Evolutionary conservation across 2,113 vertebrate species (phyloP), one percentile per base, ranked within the genome.

Genomic region (Dromas ardeola): DNA sequence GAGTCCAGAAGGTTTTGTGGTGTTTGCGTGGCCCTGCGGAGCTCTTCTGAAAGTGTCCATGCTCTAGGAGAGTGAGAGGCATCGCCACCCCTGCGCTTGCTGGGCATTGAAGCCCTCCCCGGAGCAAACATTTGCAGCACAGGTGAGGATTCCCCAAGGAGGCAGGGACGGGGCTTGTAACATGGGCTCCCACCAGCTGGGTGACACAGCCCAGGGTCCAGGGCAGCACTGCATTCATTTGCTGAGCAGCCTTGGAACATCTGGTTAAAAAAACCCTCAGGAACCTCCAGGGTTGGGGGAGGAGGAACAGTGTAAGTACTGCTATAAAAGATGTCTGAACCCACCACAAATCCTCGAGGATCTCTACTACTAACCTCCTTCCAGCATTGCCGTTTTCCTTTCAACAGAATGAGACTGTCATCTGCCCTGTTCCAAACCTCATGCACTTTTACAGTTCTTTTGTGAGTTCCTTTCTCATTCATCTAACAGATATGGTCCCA

Each of bases 251-350:
- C 32, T 56, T 82, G 79, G 21, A 91, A 13, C 15, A 65, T 25
- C 36, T 65, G 45, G 36, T 61, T 38, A 82, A 70, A 58, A 78
- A 77, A 43, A 1, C 1, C 22, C 56, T 49, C 1, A 2, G 55
- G 50, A 77, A 50, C 6, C 21, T 27, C 3, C 3, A 0, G 1
- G 5, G 3, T 0, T 80, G 30, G 11, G 7, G 10, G 9, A 25
- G 8, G 5, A 79, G 27, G 30, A 86, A 47, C 43, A 30, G 26
- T 19, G 0, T n/a, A 70, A 78, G 17, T 86, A 29, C 27, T 73
- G 9, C n/a, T 74, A 71, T 9, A 81, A 45, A 86, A 81, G 53
- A 66, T 56, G 2, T 50, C 45, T 50, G 71, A 90, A 74, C 25
- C 23, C 25, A 62, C 55, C 29, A 38, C n/a, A 84, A 70, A 67